Evolutionary conservation across 2,797 vertebrate genomes (phyloP).

Genomic region (Sciurus carolinensis): DNA sequence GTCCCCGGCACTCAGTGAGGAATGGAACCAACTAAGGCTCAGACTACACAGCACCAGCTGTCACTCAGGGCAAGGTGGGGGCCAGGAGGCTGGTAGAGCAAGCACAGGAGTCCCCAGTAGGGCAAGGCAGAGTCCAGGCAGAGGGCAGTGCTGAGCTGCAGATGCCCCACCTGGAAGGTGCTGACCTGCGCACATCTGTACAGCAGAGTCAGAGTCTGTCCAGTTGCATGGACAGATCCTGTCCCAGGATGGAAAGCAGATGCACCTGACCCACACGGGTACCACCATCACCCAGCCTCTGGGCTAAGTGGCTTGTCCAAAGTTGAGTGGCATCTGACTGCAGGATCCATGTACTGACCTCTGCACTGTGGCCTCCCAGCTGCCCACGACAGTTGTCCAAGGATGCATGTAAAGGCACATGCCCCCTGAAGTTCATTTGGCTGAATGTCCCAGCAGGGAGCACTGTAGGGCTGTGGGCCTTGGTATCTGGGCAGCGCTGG

Average conservation of each 20-base stretch:
- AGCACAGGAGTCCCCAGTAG: background rate
- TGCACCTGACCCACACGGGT: no score
- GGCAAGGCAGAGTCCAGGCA: fast-evolving
- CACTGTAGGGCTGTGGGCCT: background rate
- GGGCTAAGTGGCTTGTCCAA: background rate
- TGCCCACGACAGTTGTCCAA: fast-evolving
- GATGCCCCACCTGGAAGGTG: no score
- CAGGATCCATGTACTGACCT: background rate
- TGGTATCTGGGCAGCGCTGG: background rate
- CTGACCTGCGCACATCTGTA: no score
- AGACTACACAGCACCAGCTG: no score
- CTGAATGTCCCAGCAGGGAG: no score
- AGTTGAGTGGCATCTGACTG: background rate
- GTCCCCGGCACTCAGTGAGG: fast-evolving
- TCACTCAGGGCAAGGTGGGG: no score
- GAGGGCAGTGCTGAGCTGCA: fast-evolving
- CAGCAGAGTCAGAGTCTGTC: no score
- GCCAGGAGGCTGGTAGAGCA: no score
- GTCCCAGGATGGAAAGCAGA: background rate
- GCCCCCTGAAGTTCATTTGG: background rate
- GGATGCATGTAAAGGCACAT: background rate
- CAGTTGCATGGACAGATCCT: background rate
- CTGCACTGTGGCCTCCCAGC: background rate
- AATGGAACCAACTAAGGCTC: no score
- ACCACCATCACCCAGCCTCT: background rate